A percentile compares a stretch with the other conserved stretches of the same genome.
These are phyloP conservation scores for Mohoua ochrocephala DNA, from an alignment of 2,113 vertebrate genomes.

Conservation along the genomic window DNA sequence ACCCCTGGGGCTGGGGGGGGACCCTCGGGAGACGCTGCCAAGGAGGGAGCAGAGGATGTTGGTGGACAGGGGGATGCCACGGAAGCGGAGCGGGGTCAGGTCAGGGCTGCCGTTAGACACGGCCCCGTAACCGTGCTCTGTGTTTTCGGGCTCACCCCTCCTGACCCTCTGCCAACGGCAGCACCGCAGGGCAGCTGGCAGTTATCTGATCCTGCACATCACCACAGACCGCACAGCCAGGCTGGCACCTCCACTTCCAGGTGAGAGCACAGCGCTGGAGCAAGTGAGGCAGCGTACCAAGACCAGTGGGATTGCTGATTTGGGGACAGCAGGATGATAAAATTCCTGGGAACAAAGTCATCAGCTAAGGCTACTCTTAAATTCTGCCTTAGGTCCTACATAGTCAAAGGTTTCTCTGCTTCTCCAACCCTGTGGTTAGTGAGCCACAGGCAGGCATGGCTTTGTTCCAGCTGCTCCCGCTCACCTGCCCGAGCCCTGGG, in stretches of 20 bases:
- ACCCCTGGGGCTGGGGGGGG: not conserved
- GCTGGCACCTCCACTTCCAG: not conserved
- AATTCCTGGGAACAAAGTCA: not conserved
- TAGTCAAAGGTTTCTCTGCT: not conserved
- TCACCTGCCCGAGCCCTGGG: not conserved
- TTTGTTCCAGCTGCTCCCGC: not conserved
- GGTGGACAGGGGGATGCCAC: fast-evolving
- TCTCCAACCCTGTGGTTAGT: not conserved
- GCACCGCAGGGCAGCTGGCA: not conserved
- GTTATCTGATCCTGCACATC: not conserved
- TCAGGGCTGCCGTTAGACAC: not conserved
- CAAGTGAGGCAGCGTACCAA: fast-evolving
- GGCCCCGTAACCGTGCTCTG: fast-evolving
- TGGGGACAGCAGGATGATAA: not conserved
- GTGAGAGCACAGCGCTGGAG: not conserved
- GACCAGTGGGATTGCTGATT: not conserved
- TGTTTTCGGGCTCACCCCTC: not conserved
- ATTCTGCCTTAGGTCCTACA: not conserved
- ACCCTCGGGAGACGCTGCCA: not conserved
- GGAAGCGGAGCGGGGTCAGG: fast-evolving
- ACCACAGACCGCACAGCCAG: not conserved
- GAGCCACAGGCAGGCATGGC: not conserved
- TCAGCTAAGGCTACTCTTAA: not conserved
- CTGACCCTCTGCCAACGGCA: not conserved
- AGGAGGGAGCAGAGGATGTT: not conserved